A percentile compares a stretch with the other conserved stretches of the same genome.
These are phyloP conservation scores for Schmidtea mediterranea DNA, from an alignment of 1,140 invertebrate genomes.

Conservation along the genomic window DNA sequence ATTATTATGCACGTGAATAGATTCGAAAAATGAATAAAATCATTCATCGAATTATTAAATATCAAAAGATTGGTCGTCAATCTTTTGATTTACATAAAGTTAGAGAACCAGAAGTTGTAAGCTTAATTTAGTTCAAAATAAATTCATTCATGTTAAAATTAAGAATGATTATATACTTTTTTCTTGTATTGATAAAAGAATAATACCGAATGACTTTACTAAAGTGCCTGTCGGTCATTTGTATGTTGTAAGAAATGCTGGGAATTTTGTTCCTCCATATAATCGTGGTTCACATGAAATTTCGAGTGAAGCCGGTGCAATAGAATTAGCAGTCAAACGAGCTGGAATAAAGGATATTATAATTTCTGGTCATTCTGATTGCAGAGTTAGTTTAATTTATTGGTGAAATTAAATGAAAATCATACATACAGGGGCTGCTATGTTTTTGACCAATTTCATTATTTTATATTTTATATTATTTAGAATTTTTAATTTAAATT, in stretches of 20 bases:
- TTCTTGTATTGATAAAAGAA: conserved; percentile 82
- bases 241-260: conserved; percentile 83
- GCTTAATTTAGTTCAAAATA: not conserved
- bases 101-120: too few relatives aligned
- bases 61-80: too few relatives aligned
- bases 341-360: conserved; percentile 72
- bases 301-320: conserved; percentile 63
- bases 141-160: conserved; percentile 17
- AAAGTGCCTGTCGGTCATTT: conserved; percentile 80
- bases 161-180: conserved; percentile 83
- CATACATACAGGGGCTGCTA: too few relatives aligned
- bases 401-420: conserved; percentile 1
- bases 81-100: too few relatives aligned
- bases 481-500: too few relatives aligned
- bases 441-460: too few relatives aligned
- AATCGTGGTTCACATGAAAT: conserved; percentile 14
- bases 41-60: too few relatives aligned
- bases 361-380: conserved; percentile 83
- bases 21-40: too few relatives aligned
- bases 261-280: conserved; percentile 25
- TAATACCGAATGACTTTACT: conserved; percentile 75
- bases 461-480: too few relatives aligned
- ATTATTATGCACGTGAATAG: too few relatives aligned
- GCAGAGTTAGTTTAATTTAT: conserved; percentile 36
- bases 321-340: conserved; percentile 70